phyloP scores from a whole-genome alignment of 37 sponge, comb jelly and placozoan genomes.

The Hormiphora californensis region DNA sequence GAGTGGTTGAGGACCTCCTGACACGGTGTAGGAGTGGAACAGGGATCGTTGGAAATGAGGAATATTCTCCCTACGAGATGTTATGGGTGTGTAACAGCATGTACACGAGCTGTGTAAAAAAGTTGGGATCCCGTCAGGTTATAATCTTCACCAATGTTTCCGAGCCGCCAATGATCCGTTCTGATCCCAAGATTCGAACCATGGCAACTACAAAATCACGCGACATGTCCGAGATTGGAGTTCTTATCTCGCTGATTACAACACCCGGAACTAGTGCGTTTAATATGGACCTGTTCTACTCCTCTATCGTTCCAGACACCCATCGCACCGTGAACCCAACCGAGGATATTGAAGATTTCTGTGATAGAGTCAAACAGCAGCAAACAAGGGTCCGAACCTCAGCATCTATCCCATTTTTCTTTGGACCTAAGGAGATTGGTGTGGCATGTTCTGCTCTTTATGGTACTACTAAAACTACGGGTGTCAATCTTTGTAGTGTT shows the following conservation, averaged over 20 bases:
- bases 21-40: background rate
- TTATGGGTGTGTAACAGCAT: slow-evolving; percentile 22
- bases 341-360: slow-evolving; percentile 14
- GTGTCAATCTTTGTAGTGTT: slow-evolving; percentile 33
- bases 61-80: slow-evolving; percentile 25
- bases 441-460: slow-evolving; percentile 1
- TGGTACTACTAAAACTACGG: background rate
- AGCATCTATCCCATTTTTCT: background rate
- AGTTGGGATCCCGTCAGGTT: background rate
- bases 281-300: background rate
- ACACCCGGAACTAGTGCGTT: background rate
- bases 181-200: background rate
- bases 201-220: slow-evolving; percentile 15
- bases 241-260: slow-evolving; percentile 28
- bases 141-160: slow-evolving; percentile 54
- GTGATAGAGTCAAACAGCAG: background rate
- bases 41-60: background rate
- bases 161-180: slow-evolving; percentile 4
- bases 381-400: slow-evolving; percentile 3
- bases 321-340: slow-evolving; percentile 17
- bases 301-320: background rate
- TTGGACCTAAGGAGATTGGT: background rate
- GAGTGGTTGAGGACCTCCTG: background rate
- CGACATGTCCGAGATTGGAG: slow-evolving; percentile 25
- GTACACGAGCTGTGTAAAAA: slow-evolving; percentile 44